A percentile compares a stretch with the other conserved stretches of the same genome.
Conservation (phyloP, 2,888 invertebrate genomes). For the Megamerina dolium region DNA sequence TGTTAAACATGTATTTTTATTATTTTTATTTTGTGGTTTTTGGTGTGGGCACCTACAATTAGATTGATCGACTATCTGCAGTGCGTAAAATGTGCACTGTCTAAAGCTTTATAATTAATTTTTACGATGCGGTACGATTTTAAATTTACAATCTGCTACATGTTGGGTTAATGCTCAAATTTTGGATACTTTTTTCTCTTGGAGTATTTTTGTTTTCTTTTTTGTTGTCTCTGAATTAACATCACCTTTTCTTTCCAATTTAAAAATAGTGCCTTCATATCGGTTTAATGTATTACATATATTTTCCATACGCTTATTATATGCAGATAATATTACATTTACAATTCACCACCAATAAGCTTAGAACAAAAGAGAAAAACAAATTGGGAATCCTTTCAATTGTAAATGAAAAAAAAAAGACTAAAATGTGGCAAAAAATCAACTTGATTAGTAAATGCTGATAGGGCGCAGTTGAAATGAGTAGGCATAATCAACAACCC, state of each 20-base stretch:
- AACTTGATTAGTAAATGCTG: conserved; percentile 16
- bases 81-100: not conserved
- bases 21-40: too few species aligned
- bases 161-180: not conserved
- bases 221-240: not conserved
- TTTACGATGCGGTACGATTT: not conserved
- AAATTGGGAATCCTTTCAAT: conserved; percentile 8
- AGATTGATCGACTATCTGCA: not conserved
- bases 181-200: not conserved
- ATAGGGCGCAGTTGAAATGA: too few species aligned
- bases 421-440: too few species aligned
- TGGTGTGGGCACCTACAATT: too few species aligned
- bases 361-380: not conserved
- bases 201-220: not conserved
- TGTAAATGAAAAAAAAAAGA: conserved; percentile 7
- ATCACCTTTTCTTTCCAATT: not conserved
- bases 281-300: too few species aligned
- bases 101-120: not conserved
- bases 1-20: too few species aligned
- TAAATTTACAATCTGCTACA: not conserved
- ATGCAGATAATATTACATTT: too few species aligned
- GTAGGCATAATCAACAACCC: conserved; percentile 18
- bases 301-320: too few species aligned
- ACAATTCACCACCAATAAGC: not conserved
- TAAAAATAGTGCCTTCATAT: too few species aligned